Evolutionary conservation across 2,888 invertebrate species (phyloP).

Genomic region (Eucera pruinosa): DNA sequence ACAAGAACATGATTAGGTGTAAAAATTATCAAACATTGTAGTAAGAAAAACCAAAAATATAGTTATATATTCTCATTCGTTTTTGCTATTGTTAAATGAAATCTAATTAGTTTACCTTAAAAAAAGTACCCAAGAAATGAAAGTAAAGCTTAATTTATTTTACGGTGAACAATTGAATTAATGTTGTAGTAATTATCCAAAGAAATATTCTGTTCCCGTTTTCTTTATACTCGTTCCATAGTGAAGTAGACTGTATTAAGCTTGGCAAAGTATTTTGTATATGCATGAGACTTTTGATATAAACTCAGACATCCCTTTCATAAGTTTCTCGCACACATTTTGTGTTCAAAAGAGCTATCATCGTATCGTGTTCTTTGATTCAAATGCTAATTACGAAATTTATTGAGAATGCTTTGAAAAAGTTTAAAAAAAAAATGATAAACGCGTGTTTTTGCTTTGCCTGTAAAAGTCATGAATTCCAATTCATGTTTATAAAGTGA

Average conservation of each 20-base stretch:
- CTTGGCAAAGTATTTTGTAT: not conserved
- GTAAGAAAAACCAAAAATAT: too few species aligned
- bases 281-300: not conserved
- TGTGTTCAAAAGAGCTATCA: not conserved
- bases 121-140: too few species aligned
- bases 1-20: too few species aligned
- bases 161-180: not conserved
- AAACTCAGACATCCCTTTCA: not conserved
- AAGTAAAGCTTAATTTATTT: not conserved
- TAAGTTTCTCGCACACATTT: not conserved
- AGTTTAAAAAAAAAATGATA: not conserved
- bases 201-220: not conserved
- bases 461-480: not conserved
- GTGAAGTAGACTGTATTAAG: not conserved
- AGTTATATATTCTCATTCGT: too few species aligned
- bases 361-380: too few species aligned
- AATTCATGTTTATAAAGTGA: slow-evolving; percentile 20
- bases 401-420: not conserved
- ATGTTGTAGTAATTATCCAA: not conserved
- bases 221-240: not conserved
- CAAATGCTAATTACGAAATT: slow-evolving; percentile 4
- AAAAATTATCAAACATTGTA: too few species aligned
- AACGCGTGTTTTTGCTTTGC: not conserved
- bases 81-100: too few species aligned
- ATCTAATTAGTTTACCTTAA: too few species aligned